A percentile compares a stretch with the other conserved stretches of the same genome.
Evolutionary conservation across 2,888 invertebrate genomes (phyloP).

Genomic region (Villa cingulata): DNA sequence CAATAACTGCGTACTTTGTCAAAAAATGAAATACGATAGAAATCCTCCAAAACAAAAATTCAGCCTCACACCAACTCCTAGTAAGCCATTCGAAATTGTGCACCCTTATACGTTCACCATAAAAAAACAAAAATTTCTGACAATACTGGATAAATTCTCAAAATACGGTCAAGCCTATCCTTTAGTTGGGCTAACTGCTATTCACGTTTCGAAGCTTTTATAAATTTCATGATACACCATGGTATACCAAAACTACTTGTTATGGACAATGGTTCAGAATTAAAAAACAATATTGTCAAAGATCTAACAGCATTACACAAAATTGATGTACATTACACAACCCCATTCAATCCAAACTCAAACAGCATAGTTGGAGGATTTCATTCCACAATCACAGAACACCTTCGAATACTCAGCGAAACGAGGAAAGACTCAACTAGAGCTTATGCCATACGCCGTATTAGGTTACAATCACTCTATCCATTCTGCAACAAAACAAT

Average conservation of each 20-base stretch:
- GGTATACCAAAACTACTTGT: background rate
- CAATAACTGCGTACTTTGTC: background rate
- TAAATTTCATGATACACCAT: background rate
- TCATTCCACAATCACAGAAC: background rate
- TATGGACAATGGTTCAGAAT: background rate
- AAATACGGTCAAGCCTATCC: background rate
- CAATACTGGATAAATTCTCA: background rate
- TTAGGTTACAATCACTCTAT: too few relatives aligned
- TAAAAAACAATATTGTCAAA: background rate
- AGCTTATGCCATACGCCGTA: background rate
- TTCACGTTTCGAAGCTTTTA: background rate
- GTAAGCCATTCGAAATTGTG: conserved; percentile 28
- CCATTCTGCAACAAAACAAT: too few relatives aligned
- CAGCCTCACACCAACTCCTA: background rate
- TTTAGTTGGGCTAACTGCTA: background rate
- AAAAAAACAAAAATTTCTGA: conserved; percentile 2
- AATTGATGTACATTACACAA: background rate
- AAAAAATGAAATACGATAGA: background rate
- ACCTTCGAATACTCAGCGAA: background rate
- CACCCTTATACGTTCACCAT: background rate
- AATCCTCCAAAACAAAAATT: background rate
- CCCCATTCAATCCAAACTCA: background rate
- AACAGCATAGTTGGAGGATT: background rate
- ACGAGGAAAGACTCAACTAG: background rate
- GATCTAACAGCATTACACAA: background rate